These are phyloP conservation scores for Chloroceryle aenea DNA, from an alignment of 2,113 vertebrate species.

Conservation along the genomic window DNA sequence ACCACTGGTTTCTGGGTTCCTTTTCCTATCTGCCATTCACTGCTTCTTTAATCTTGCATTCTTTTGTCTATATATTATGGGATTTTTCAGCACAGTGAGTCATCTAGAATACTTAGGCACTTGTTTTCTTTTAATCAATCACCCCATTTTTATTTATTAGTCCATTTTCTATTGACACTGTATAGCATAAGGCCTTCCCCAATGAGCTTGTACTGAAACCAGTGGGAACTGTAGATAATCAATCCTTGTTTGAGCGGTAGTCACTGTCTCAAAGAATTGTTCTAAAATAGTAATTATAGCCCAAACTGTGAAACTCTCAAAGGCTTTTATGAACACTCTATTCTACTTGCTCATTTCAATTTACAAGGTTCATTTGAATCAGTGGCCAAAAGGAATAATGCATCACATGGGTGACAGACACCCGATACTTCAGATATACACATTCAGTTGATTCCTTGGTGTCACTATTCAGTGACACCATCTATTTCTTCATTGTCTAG, in stretches of 20 bases:
- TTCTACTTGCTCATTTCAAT: constrained; percentile 23
- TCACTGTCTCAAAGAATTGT: neutral
- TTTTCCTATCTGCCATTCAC: neutral
- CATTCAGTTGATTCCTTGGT: neutral
- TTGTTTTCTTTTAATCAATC: constrained; percentile 42
- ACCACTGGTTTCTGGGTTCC: neutral
- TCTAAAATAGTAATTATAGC: constrained; percentile 27
- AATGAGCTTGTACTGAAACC: neutral
- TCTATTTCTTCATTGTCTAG: neutral
- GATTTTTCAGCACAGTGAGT: constrained; percentile 1
- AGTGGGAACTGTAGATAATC: neutral
- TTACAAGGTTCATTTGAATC: constrained; percentile 41
- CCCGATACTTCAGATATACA: neutral
- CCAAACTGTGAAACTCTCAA: constrained; percentile 15
- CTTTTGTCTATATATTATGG: neutral
- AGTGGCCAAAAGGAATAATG: neutral
- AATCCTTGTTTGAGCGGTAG: neutral
- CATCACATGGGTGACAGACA: neutral
- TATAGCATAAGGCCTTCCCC: neutral
- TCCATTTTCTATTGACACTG: neutral
- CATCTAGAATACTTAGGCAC: neutral
- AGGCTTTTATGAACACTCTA: neutral
- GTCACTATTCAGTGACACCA: neutral
- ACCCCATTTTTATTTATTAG: constrained; percentile 40
- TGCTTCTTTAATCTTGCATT: neutral